phyloP scores from a whole-genome alignment of 1,140 invertebrate genomes.

The Lasioglossum baleicum region DNA sequence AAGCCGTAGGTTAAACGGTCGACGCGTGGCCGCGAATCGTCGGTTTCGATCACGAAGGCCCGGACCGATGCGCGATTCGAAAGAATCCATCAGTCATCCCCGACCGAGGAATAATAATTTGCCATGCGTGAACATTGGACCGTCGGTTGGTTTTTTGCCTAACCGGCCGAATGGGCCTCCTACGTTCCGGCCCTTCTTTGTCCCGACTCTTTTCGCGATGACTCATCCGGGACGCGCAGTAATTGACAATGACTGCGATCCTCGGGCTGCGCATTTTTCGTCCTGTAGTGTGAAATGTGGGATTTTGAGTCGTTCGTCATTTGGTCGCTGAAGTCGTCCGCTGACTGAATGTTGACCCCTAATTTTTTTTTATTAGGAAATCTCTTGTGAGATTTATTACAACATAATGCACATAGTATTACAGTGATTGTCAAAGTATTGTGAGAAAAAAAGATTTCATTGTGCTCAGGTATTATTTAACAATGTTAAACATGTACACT shows the following conservation, averaged over 20 bases:
- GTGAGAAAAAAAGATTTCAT: too few species aligned
- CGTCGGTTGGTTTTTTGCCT: slow-evolving; percentile 18
- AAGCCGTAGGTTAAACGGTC: slow-evolving; percentile 27
- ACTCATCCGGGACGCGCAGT: neutral
- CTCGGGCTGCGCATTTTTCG: too few species aligned
- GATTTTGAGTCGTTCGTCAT: too few species aligned
- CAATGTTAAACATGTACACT: too few species aligned
- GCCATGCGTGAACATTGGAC: slow-evolving; percentile 29
- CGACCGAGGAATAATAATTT: slow-evolving; percentile 45
- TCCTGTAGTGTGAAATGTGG: too few species aligned
- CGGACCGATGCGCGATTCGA: slow-evolving; percentile 21
- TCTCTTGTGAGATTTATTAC: too few species aligned
- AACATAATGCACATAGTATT: too few species aligned
- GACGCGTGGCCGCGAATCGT: slow-evolving; percentile 41
- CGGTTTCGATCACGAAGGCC: slow-evolving; percentile 51
- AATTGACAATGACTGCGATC: neutral
- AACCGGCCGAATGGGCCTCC: neutral
- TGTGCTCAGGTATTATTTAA: too few species aligned
- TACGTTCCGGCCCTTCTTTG: slow-evolving; percentile 4
- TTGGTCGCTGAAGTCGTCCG: too few species aligned
- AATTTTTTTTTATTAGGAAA: too few species aligned
- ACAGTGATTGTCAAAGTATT: too few species aligned
- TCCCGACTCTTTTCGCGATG: neutral
- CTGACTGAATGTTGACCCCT: too few species aligned
- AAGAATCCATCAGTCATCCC: slow-evolving; percentile 29